phyloP scores from a whole-genome alignment of 1,140 invertebrate genomes.

The Drosophila orosa region DNA sequence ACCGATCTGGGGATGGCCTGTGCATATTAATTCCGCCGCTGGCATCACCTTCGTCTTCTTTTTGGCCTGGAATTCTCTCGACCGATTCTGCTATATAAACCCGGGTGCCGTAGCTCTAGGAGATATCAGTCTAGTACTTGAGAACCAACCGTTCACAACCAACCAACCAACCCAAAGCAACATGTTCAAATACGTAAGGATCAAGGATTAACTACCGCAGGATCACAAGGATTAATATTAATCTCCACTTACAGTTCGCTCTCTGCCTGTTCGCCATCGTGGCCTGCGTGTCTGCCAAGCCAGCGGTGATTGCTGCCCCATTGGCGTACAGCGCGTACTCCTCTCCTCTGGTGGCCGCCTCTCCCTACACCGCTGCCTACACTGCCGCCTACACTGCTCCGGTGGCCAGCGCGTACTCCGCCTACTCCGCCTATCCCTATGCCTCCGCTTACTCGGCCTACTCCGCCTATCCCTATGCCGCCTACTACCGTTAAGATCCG shows the following conservation, averaged over 20 bases:
- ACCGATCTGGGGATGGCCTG: slow-evolving; percentile 32
- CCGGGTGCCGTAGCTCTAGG: slow-evolving; percentile 18
- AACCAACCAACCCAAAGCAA: slow-evolving; percentile 44
- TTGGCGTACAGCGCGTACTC: slow-evolving; percentile 85
- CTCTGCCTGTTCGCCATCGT: slow-evolving; percentile 81
- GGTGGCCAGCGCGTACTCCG: slow-evolving; percentile 69
- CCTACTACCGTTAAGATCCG: slow-evolving; percentile 70
- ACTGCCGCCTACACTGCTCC: slow-evolving; percentile 73
- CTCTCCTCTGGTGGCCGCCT: slow-evolving; percentile 68
- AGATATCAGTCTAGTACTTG: slow-evolving; percentile 75
- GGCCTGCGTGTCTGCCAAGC: slow-evolving; percentile 79
- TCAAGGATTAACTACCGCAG: not conserved
- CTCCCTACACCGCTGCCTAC: slow-evolving; percentile 77
- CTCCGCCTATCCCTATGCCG: slow-evolving; percentile 69
- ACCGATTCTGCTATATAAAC: slow-evolving; percentile 60
- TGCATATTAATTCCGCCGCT: slow-evolving; percentile 59
- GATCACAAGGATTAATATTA: not conserved
- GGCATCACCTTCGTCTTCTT: slow-evolving; percentile 48
- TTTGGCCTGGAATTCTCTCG: slow-evolving; percentile 37
- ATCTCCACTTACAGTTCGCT: slow-evolving; percentile 53
- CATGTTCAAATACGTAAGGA: slow-evolving; percentile 83
- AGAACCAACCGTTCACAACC: slow-evolving; percentile 67
- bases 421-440: slow-evolving; percentile 62
- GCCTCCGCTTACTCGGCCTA: slow-evolving; percentile 59
- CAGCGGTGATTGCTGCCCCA: slow-evolving; percentile 66